Conservation (phyloP, 2,888 invertebrate species). For the Pammene aurita region DNA sequence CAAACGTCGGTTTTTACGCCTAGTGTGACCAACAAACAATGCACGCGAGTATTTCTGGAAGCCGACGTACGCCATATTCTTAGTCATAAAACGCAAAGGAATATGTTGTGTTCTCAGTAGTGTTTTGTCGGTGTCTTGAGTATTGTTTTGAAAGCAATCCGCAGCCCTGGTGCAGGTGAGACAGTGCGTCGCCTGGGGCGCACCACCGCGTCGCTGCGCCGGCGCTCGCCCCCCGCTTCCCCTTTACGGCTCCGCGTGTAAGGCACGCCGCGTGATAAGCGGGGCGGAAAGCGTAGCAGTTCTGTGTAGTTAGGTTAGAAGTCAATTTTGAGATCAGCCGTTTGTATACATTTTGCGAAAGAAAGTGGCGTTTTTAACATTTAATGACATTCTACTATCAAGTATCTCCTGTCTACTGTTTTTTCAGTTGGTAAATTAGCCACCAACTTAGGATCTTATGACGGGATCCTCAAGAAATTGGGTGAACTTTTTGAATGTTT, state of each 20-base stretch:
- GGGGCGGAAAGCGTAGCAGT: slow-evolving; percentile 7
- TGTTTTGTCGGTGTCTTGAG: slow-evolving; percentile 30
- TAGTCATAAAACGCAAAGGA: slow-evolving; percentile 26
- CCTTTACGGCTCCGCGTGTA: slow-evolving; percentile 12
- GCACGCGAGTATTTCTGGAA: slow-evolving; percentile 24
- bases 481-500: too few relatives aligned
- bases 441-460: too few relatives aligned
- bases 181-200: slow-evolving; percentile 76
- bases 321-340: too few relatives aligned
- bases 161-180: slow-evolving; percentile 74
- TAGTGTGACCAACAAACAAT: slow-evolving; percentile 29
- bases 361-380: too few relatives aligned
- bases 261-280: background rate
- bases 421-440: too few relatives aligned
- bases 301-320: too few relatives aligned
- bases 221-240: slow-evolving; percentile 55
- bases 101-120: slow-evolving; percentile 24
- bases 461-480: too few relatives aligned
- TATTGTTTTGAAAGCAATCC: slow-evolving; percentile 29
- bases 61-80: slow-evolving; percentile 22
- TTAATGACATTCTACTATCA: too few relatives aligned
- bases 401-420: too few relatives aligned
- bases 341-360: too few relatives aligned
- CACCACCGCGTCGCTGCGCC: slow-evolving; percentile 63
- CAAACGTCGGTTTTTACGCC: slow-evolving; percentile 8